These are phyloP conservation scores for Cynaeus angustus DNA, from an alignment of 2,888 invertebrate species.

Conservation along the genomic window DNA sequence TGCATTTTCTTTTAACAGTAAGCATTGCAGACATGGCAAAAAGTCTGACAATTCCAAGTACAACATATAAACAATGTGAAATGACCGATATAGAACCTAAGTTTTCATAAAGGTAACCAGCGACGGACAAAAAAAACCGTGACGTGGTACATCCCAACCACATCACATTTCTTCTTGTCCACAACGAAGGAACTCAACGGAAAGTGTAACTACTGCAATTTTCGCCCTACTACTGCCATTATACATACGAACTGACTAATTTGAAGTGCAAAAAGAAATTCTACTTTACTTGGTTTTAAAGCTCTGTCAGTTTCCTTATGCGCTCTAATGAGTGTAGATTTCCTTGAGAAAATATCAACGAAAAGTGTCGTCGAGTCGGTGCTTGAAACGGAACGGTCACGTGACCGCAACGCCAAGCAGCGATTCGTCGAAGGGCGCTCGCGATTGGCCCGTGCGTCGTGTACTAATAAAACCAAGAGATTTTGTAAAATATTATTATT, in stretches of 20 bases:
- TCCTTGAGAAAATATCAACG: constrained; percentile 22
- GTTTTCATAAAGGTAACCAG: constrained; percentile 47
- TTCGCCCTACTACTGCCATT: constrained; percentile 31
- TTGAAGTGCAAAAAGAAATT: constrained; percentile 23
- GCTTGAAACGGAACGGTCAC: background rate
- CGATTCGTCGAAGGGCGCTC: constrained; percentile 1
- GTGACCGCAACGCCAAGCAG: background rate
- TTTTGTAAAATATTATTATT: constrained; percentile 38
- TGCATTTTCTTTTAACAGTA: constrained; percentile 84
- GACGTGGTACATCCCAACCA: background rate
- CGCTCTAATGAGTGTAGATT: constrained; percentile 40
- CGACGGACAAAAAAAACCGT: constrained; percentile 4
- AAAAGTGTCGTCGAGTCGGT: constrained; percentile 5
- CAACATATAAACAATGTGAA: constrained; percentile 43
- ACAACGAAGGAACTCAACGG: constrained; percentile 41
- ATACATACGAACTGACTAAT: constrained; percentile 24
- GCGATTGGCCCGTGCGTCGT: constrained; percentile 14
- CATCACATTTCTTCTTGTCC: background rate
- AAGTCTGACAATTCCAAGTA: constrained; percentile 42
- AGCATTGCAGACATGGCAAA: constrained; percentile 74
- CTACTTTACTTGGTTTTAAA: constrained; percentile 29
- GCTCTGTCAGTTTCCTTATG: constrained; percentile 49
- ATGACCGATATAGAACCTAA: constrained; percentile 30
- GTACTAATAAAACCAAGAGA: constrained; percentile 26
- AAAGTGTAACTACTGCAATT: constrained; percentile 42